Evolutionary conservation across 1,140 invertebrate genomes (phyloP), one percentile per base, ranked within the genome.

Genomic region (Augochlora pura): DNA sequence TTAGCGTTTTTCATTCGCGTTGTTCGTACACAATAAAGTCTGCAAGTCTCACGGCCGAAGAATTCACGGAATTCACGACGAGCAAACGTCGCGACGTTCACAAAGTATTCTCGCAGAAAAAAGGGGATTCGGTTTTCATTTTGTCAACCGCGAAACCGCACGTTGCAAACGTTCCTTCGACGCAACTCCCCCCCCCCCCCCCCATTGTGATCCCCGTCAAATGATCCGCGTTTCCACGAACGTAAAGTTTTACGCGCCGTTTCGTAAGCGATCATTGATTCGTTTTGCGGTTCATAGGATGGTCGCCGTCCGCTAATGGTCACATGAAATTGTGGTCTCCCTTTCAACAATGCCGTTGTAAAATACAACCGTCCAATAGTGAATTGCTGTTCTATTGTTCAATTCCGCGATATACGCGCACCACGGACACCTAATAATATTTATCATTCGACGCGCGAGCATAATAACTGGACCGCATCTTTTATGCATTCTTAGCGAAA

Each of bases 221-320:
- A 32, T 64, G 62, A 62, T 46, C 32, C 54, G 77, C 49, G 38
- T 54, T 82, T 59, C 68, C 77, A 64, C 54, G 46, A 60, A 73
- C 67, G 66, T 75, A 62, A 79, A 84, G 67, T 39, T 79, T 71
- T 25, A 8, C 32, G 64, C 57, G 39, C 32, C 64, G 59, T 62
- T n/a, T 59, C 46, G 42, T n/a, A 63, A 70, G 38, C 21, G 27
- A n/a, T 0, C 21, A 27, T 49, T 42, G 42, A 63, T 60, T 38
- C 54, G 38, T 27, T n/a, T 65, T 52, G 49, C 62, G 27, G 46
- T 21, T 54, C 14, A 12, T 66, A 57, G 21, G 49, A 75, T 14
- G 18, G 10, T 23, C 18, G 8, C 27, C 21, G 21, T n/a, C 14
- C 46, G n/a, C 39, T 18, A 57, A 66, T 3, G 4, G 32, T 49